These are phyloP conservation scores for Meloidogyne floridensis DNA, from an alignment of 1,140 invertebrate species.

Conservation along the genomic window DNA sequence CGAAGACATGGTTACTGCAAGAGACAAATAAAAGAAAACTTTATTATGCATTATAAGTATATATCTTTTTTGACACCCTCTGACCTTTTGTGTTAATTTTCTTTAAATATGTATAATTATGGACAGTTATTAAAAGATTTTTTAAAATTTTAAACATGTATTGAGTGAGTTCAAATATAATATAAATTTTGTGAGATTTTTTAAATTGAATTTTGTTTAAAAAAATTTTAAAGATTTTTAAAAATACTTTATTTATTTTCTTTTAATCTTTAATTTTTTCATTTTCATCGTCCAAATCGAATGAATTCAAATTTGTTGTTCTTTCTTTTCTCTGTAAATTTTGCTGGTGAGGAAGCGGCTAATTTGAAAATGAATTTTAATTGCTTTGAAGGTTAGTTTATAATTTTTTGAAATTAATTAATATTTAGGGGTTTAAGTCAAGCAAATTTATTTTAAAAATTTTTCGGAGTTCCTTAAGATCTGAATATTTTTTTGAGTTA, in stretches of 20 bases:
- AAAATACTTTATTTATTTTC: neutral
- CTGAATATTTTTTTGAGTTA: neutral
- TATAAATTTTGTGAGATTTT: constrained; percentile 16
- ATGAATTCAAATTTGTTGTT: constrained; percentile 55
- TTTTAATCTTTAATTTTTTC: constrained; percentile 8
- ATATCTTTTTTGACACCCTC: neutral
- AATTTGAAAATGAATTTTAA: neutral
- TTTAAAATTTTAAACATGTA: neutral
- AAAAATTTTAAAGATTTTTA: neutral
- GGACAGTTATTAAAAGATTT: neutral
- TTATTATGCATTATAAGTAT: neutral
- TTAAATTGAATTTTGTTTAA: constrained; percentile 8
- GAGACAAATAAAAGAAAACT: neutral
- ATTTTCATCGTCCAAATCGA: constrained; percentile 46
- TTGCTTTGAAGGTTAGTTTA: neutral
- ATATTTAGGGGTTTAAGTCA: too few relatives aligned
- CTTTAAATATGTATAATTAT: neutral
- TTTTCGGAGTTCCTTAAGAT: too few relatives aligned
- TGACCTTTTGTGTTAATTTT: neutral
- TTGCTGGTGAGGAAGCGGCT: constrained; percentile 5
- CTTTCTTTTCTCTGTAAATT: constrained; percentile 50
- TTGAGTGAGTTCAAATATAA: neutral
- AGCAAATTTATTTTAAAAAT: too few relatives aligned
- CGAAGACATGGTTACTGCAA: constrained; percentile 2
- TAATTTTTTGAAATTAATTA: neutral